These are phyloP conservation scores for Pholis gunnellus DNA, from an alignment of 2,113 vertebrate species.

Conservation along the genomic window DNA sequence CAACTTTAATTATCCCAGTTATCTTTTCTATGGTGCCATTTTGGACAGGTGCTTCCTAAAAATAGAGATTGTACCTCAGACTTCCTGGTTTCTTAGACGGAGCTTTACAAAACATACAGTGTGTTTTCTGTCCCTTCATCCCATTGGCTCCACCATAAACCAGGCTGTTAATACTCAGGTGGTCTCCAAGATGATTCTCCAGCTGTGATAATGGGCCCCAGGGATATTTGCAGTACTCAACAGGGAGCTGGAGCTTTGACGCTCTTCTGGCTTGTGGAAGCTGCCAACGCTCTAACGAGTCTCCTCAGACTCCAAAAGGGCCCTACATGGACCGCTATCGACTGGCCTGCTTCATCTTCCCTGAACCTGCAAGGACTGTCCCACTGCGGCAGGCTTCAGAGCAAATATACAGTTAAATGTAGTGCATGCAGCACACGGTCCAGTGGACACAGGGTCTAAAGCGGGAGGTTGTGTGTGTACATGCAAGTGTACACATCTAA, in stretches of 20 bases:
- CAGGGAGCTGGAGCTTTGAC: not conserved
- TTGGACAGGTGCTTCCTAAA: not conserved
- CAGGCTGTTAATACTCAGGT: not conserved
- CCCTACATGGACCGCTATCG: constrained; percentile 4
- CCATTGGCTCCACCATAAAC: constrained; percentile 6
- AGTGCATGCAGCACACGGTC: not conserved
- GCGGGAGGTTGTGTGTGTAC: not conserved
- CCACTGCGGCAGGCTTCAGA: constrained; percentile 20
- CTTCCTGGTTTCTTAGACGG: not conserved
- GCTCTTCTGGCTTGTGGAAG: constrained; percentile 1
- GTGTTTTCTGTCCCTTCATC: constrained; percentile 1
- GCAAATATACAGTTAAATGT: constrained; percentile 18
- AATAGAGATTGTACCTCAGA: not conserved
- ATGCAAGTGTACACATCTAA: not conserved
- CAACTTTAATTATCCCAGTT: not conserved
- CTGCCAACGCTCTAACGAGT: constrained; percentile 38
- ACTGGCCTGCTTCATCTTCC: constrained; percentile 25
- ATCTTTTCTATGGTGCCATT: not conserved
- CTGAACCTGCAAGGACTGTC: constrained; percentile 20
- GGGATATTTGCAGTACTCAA: constrained; percentile 5
- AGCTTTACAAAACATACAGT: not conserved
- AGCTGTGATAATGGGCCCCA: constrained; percentile 12
- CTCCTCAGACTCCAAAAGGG: constrained; percentile 21
- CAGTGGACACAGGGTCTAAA: not conserved
- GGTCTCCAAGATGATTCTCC: constrained; percentile 8